Evolutionary conservation across 2,113 vertebrate genomes (phyloP), one percentile per base, ranked within the genome.

Genomic region (Scomber japonicus): DNA sequence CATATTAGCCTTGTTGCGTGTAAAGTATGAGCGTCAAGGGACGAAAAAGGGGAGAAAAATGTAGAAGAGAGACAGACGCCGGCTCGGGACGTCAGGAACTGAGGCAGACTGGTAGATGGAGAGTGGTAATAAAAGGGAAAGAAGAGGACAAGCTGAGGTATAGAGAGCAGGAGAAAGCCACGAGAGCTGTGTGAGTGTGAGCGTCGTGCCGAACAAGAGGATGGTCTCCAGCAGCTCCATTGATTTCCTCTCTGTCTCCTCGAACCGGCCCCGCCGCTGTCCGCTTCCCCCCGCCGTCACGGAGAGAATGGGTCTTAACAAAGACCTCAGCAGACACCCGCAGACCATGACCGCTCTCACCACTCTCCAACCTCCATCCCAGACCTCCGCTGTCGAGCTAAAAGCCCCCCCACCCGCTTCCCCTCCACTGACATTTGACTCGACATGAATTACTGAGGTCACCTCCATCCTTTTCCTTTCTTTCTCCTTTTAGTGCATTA

Each of bases 201-300:
- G 84, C 27, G 54, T 15, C 77, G 65, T 84, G 88, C 81, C 2
- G 89, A 70, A 81, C n/a, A 50, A 88, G 81, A 88, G 85, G 86
- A 88, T 69, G 91, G 81, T 82, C 87, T 91, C 92, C 91, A 81
- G 85, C 91, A 81, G 93, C 83, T 90, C 69, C 83, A 94, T 93
- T 87, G 93, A 94, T 94, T 91, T 88, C 21, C 67, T 66, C 83
- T 81, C 80, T 72, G 31, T 81, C 83, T 86, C 82, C 75, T 81
- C 69, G 13, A 11, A 76, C 35, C 63, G 87, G 81, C 71, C 81
- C 61, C 53, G 48, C 46, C 60, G 56, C 72, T 77, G 70, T 71
- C 62, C 48, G 31, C 68, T 51, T 76, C 82, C 83, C 77, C 86
- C 85, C 35, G 74, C 78, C 12, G 79, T 62, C 77, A 15, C 44